Evolutionary conservation across 2,888 invertebrate species (phyloP).

Genomic region (Clepsis dumicolana): DNA sequence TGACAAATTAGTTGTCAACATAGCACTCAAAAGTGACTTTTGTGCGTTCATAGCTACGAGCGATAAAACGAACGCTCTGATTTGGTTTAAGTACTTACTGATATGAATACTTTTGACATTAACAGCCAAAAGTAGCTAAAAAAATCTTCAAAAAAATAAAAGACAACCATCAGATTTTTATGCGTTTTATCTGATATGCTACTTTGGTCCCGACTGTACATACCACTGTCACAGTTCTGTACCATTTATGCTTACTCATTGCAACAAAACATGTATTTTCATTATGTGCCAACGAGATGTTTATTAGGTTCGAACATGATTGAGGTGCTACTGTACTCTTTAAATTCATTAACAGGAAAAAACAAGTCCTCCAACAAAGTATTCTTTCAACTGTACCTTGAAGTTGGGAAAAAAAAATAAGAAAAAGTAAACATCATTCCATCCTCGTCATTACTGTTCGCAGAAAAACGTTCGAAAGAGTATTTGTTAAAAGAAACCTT

Average conservation of each 20-base stretch:
- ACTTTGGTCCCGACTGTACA: too few species aligned
- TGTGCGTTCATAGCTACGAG: too few species aligned
- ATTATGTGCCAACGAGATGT: too few species aligned
- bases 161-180: too few species aligned
- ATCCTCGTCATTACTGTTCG: not conserved
- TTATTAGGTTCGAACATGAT: not conserved
- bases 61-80: too few species aligned
- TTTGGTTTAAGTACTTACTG: too few species aligned
- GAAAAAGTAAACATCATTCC: not conserved
- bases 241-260: not conserved
- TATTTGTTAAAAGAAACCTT: slow-evolving; percentile 6
- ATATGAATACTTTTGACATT: too few species aligned
- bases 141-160: not conserved
- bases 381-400: not conserved
- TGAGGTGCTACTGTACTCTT: not conserved
- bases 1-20: too few species aligned
- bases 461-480: not conserved
- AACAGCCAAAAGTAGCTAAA: not conserved
- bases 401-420: not conserved
- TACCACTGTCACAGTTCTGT: too few species aligned
- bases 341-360: slow-evolving; percentile 2
- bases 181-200: too few species aligned
- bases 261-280: too few species aligned
- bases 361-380: not conserved
- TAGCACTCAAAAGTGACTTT: too few species aligned